Percentiles rank a stretch among this genome's conserved stretches.
These are phyloP conservation scores for Lota lota DNA, from an alignment of 2,113 vertebrate species.

Conservation along the genomic window DNA sequence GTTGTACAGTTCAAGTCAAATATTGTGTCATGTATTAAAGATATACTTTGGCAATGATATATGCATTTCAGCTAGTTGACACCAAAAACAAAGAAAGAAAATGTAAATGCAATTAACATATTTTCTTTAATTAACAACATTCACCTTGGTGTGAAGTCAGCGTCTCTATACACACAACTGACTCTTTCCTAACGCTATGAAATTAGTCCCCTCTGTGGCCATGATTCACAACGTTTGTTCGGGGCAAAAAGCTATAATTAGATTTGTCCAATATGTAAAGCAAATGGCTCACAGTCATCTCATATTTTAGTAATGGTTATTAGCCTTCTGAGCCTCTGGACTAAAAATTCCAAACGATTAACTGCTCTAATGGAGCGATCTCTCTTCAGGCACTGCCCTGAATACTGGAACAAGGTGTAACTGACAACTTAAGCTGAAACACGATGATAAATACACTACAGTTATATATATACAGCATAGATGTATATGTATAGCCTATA, in stretches of 20 bases:
- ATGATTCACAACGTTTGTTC: slow-evolving; percentile 29
- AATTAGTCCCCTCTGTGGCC: slow-evolving; percentile 31
- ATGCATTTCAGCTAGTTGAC: neutral
- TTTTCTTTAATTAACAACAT: neutral
- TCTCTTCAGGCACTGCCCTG: slow-evolving; percentile 2
- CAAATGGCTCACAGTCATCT: slow-evolving; percentile 30
- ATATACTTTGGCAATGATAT: neutral
- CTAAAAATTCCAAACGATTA: slow-evolving; percentile 3
- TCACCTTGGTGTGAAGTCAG: slow-evolving; percentile 7
- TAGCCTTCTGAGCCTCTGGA: slow-evolving; percentile 5
- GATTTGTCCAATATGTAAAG: slow-evolving; percentile 20
- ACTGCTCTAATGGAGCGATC: slow-evolving; percentile 6
- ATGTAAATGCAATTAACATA: neutral
- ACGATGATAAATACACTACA: neutral
- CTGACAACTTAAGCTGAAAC: neutral
- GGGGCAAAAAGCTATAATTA: slow-evolving; percentile 30
- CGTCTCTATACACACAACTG: slow-evolving; percentile 12
- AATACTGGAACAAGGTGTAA: slow-evolving; percentile 3
- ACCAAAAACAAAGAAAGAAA: neutral
- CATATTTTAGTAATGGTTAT: slow-evolving; percentile 6
- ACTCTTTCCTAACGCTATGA: slow-evolving; percentile 3
- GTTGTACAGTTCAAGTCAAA: no score
- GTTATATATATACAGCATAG: neutral
- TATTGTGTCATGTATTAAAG: no score
- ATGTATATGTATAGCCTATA: neutral